Base-by-base conservation (phyloP, 1,140 invertebrate genomes). In the Diploscapter pachys region DNA sequence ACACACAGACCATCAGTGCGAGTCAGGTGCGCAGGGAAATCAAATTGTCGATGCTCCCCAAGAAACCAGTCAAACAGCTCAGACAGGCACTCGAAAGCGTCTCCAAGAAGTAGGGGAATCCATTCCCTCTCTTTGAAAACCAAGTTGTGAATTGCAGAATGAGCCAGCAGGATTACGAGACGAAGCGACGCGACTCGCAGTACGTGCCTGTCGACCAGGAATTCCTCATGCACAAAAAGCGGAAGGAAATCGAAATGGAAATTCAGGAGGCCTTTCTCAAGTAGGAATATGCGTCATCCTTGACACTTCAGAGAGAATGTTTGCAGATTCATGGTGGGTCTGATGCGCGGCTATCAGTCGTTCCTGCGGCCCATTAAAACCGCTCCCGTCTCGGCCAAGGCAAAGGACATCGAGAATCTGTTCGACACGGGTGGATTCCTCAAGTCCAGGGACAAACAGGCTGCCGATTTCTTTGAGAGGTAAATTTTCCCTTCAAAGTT, bases 221-320 rank as follows among this genome's bases (percentile, higher is more conserved):
- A 49, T 51, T 63, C 6, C 59, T 80, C 59, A 73, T 82, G 53
- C 74, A 76, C 11, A 82, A 81, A 55, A 62, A 72, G 51, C 69
- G 72, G 51, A 48, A 61, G 70, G 77, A 86, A 71, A 86, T 96
- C 76, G 95, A 98, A 85, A 87, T 95, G 66, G 91, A 93, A 86
- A 98, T 99, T 72, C 95, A 98, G 87, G 96, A 98, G 86, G 93
- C 94, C 5, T 99, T 99, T 87, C 88, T 99, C 52, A 89, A 78
- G 80, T 81, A 31, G 31, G 66, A 55, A 55, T 68, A 53, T 51
- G 57, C 31, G 57, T 11, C 65, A 72, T 72, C 6, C 61, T n/a
- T n/a, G 31, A 6, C 49, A n/a, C 2, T 72, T 73, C 50, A 5
- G 2, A 75, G 8, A 31, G n/a, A 2, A n/a, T 4, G 5, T 2